A percentile compares a stretch with the other conserved stretches of the same genome.
These are phyloP conservation scores for Octomys mimax DNA, from an alignment of 2,797 vertebrate species.

Conservation along the genomic window DNA sequence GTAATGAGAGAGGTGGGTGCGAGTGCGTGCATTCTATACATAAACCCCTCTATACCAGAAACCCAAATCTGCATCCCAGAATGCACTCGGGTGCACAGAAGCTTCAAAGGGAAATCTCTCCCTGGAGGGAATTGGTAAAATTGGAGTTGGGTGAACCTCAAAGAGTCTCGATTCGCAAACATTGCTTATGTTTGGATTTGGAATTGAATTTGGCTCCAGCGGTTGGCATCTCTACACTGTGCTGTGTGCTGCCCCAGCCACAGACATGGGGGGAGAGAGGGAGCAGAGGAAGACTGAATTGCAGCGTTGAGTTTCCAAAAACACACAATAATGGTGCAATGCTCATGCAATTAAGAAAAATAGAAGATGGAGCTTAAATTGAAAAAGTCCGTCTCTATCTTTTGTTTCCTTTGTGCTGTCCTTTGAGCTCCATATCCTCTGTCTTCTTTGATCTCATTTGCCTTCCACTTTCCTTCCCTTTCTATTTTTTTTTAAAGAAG, in stretches of 20 bases:
- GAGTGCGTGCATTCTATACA: conserved; percentile 62
- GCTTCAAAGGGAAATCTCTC: conserved; percentile 89
- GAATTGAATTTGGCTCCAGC: conserved; percentile 84
- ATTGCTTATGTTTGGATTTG: conserved; percentile 87
- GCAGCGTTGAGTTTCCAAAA: conserved; percentile 74
- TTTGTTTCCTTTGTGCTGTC: conserved; percentile 70
- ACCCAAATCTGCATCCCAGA: conserved; percentile 77
- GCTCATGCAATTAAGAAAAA: conserved; percentile 82
- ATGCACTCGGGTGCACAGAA: conserved; percentile 77
- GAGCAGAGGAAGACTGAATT: conserved; percentile 68
- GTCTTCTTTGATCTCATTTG: conserved; percentile 78
- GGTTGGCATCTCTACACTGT: conserved; percentile 84
- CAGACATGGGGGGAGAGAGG: conserved; percentile 70
- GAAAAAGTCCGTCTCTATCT: conserved; percentile 76
- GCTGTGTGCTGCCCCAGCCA: conserved; percentile 77
- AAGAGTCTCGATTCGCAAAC: conserved; percentile 85
- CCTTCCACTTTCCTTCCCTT: conserved; percentile 80
- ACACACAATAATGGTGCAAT: conserved; percentile 77
- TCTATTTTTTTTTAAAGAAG: conserved; percentile 81
- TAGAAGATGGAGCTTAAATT: conserved; percentile 79
- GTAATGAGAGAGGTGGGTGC: conserved; percentile 64
- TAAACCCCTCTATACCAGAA: conserved; percentile 74
- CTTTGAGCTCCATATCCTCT: conserved; percentile 71
- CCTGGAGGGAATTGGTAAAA: conserved; percentile 87
- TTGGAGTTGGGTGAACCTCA: conserved; percentile 88